Base-by-base conservation (phyloP, 2,888 invertebrate genomes). In the Epinotia brunnichana region DNA sequence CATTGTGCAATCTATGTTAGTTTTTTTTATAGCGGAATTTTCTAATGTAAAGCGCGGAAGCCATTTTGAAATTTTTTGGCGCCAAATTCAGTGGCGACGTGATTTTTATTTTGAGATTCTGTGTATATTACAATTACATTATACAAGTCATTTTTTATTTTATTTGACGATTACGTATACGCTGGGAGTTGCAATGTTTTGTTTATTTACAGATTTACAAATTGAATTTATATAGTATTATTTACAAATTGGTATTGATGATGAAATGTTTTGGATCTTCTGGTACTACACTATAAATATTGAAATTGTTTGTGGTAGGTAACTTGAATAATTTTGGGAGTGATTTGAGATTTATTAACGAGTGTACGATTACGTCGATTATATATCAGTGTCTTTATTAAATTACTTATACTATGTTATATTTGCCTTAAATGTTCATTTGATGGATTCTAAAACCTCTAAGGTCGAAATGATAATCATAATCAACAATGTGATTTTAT, bases 161-260 rank as follows among this genome's bases (percentile, higher is more conserved):
- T 78, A 56, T 68, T 76, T 77, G 78, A 79, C 79, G 59, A 74
- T 77, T 78, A 72, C 61, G 44, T 69, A 74, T 75, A 62, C 77
- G 76, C 74, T 78, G 78, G 81, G 82, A 85, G 81, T 76, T 72
- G 85, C 86, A 87, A 86, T 85, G 81, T 77, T 82, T 79, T 76
- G 75, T 78, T 79, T 77, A 74, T 78, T 79, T 74, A 75, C 21
- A 66, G 69, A 76, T 77, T 70, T 76, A 72, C 61, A 69, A 74
- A 75, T 74, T 71, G 63, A 74, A 74, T 61, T 71, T 2, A 61
- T 44, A 72, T 62, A 57, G 17, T 48, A n/a, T 59, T 73, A 69
- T 73, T 73, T 69, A 73, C 41, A 63, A 57, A 57, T 73, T 73
- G 48, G 60, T 51, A 21, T 57, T 57, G n/a, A 61, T 54, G 48